Base-by-base conservation (phyloP, 2,113 vertebrate genomes). In the Protomyctophum bolini region DNA sequence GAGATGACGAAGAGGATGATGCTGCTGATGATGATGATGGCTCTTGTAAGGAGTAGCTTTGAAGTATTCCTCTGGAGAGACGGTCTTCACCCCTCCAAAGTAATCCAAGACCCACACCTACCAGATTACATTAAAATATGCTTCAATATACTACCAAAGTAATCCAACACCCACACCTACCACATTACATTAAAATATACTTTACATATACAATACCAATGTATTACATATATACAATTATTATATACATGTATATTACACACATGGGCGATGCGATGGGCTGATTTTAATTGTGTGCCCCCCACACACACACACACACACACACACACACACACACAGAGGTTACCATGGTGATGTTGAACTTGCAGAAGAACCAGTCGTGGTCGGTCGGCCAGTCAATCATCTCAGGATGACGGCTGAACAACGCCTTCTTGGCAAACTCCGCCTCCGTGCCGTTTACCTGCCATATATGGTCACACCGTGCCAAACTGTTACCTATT, bases 61-160 rank as follows among this genome's bases (percentile, higher is more conserved):
- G 79, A 93, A 99, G 81, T 99, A 99, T 3, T 97, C 95, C 4
- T 96, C 93, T 0, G 96, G 95, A 0, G 94, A 94, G 80, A 98
- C 95, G 0, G 89, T 93, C 86, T 97, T 97, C 61, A 98, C 81
- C 6, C 98, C 98, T 1, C 98, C 98, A 10, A 98, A 99, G 88
- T 96, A 98, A 86, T 99, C 97, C 84, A 99, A 68, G 45, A 98
- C 95, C 97, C 96, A 99, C 78, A 99, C 95, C 90, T 91, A 86
- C 0, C 21, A 80, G 81, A 41, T 41, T 41, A 41, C 33, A 41
- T 41, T 41, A 41, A 3, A 41, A 41, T 41, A 41, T 3, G 5
- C 5, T 41, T 4, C 33, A 41, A 41, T 41, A 41, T 6, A 41
- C 33, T 41, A 3, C 33, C 95, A 29, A 96, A 96, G 91, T 94